Base-by-base conservation (phyloP, 2,888 invertebrate genomes). In the Chrysolina haemoptera region DNA sequence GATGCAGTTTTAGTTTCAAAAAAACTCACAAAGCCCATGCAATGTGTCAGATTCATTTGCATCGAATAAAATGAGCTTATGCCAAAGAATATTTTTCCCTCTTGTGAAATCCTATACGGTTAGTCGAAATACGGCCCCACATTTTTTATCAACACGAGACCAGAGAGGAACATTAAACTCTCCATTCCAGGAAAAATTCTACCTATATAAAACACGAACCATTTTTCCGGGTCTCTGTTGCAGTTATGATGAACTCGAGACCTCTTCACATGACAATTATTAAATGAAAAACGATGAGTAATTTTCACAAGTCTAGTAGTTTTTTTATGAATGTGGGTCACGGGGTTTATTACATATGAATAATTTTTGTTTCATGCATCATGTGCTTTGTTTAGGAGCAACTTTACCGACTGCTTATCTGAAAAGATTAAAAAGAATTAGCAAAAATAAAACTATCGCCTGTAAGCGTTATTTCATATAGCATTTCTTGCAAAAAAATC, bases 201-300 rank as follows among this genome's bases (percentile, higher is more conserved):
- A 48, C 53, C 11, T 20, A 22, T 20, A 53, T 53, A 20, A 18
- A 20, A 12, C 18, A 4, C 53, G 11, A 11, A 53, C 5, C 20
- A 20, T 53, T 53, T 53, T 53, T 11, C 53, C 53, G 20, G 11
- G 53, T n/a, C 22, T 11, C 22, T 14, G 59, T 8, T n/a, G 16
- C 35, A 4, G n/a, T 22, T 59, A 59, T 59, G 35, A 59, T 59
- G 59, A 59, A 59, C 35, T n/a, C 27, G 59, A 59, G 59, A n/a
- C n/a, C 59, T 59, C 59, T 59, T 10, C 11, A 59, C 35, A 59
- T n/a, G 59, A 59, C 59, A 27, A 35, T 59, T 59, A 59, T 27
- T 59, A 35, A 59, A 59, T 59, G 59, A 59, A n/a, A 35, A 35
- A 59, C 35, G 59, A 27, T 59, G 59, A 59, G 27, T 59, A 59